Evolutionary conservation across 2,797 vertebrate genomes (phyloP), one percentile per base, ranked within the genome.

Genomic region (Enteromius fasciolatus): DNA sequence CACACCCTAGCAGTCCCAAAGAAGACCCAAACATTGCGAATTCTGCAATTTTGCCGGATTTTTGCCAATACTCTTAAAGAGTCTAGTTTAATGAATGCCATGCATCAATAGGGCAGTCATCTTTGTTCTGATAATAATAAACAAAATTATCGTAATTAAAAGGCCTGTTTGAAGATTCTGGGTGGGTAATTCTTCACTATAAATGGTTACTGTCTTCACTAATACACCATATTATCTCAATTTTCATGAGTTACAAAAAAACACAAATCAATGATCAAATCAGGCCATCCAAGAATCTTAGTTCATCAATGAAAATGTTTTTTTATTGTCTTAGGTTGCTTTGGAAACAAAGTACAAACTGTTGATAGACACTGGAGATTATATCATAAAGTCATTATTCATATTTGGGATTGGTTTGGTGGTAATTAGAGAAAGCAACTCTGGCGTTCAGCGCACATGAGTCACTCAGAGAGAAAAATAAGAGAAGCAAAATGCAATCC

Each of bases 351-450:
- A 91, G 89, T 87, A 89, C n/a, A 89, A 90, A 90, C 73, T 90
- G 88, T 89, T 91, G 89, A 92, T 88, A 86, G 87, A 92, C 89
- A 88, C 82, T 84, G 83, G 78, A 89, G 89, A 93, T 90, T 90
- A 90, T 90, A 91, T 93, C 90, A 92, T 92, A 88, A 92, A 92
- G 87, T 87, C 91, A 88, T 90, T 90, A 88, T 90, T 91, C 82
- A 91, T 92, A 89, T 90, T 87, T 80, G 67, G 52, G 78, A 82
- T 88, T 87, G 83, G 83, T 87, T 84, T 76, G 87, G 84, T 86
- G 89, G 87, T 92, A 87, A 92, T 94, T 91, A 91, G 86, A 83
- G 85, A 90, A 90, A 89, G 88, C 85, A 85, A 78, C 57, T 81
- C 83, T 93, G 92, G 90, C 90, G 41, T 74, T 44, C 28, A 77